Evolutionary conservation across 2,797 vertebrate genomes (phyloP).

Genomic region (Hoplostethus atlanticus): DNA sequence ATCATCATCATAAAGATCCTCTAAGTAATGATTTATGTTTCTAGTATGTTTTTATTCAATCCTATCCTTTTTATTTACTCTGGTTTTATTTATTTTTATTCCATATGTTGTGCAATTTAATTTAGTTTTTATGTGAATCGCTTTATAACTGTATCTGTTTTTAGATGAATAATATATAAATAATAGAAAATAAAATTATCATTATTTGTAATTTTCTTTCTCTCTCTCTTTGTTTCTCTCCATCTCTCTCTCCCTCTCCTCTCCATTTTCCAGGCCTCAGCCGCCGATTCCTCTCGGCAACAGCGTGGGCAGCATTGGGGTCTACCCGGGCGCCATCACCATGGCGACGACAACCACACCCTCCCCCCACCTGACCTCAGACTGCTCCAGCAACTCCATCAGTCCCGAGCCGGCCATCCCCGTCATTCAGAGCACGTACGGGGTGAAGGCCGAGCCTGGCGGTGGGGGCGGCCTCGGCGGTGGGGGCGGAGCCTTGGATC

Average conservation of each 20-base stretch:
- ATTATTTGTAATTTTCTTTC: no score
- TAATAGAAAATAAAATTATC: no score
- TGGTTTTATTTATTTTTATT: no score
- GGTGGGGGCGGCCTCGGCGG: constrained; percentile 32
- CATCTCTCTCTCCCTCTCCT: neutral
- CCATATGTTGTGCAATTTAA: neutral
- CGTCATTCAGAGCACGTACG: constrained; percentile 96
- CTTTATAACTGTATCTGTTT: no score
- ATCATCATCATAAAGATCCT: no score
- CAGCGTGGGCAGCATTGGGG: constrained; percentile 87
- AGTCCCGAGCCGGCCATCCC: constrained; percentile 97
- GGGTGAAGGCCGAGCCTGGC: constrained; percentile 88
- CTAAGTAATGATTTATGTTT: no score
- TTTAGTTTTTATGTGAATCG: neutral
- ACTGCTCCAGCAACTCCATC: constrained; percentile 97
- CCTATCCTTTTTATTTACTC: no score
- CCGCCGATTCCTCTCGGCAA: constrained; percentile 90
- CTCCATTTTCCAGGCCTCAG: constrained; percentile 86
- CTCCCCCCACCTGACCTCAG: constrained; percentile 96
- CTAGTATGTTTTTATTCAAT: no score
- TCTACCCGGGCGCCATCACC: constrained; percentile 95
- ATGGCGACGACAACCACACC: constrained; percentile 92
- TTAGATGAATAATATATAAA: no score
- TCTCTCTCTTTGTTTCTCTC: neutral
- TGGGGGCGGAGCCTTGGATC: constrained; percentile 70